Base-by-base conservation (phyloP, 1,140 invertebrate genomes). In the Gonatopus flavifemur region DNA sequence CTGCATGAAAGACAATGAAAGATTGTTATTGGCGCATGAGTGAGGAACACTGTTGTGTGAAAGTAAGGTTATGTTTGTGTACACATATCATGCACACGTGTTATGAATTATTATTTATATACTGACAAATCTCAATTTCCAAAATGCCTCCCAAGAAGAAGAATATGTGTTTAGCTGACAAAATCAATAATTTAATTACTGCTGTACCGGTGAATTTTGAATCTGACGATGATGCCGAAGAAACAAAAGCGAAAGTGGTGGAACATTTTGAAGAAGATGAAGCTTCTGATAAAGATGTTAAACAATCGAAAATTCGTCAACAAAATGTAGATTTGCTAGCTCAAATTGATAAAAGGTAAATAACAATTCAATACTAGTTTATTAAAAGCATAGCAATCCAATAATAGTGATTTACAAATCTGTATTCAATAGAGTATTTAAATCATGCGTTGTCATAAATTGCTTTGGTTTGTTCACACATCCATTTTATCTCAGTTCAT, bases 281-380 rank as follows among this genome's bases (percentile, higher is more conserved):
- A 19, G 15, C 46, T 25, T 55, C 46, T 5, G 32, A 77, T 19
- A 64, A 70, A 7, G 42, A 55, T 24, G 48, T 55, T 33, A 51
- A 52, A n/a, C 74, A 78, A 28, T 87, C 84, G 30, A 80, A 80
- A 59, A 82, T 88, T 62, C 76, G 84, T 1, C 87, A 82, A 57
- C 69, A 78, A 57, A 89, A 86, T 62, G 72, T 86, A 3, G 80
- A 84, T 65, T 71, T 86, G 37, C 63, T 91, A 13, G 84, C 83
- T 49, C 84, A 89, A 54, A 62, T 84, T 20, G 88, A 88, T 71
- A 79, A 82, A 49, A 74, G 74, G 71, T 75, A 59, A 56, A 32
- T n/a, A n/a, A n/a, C n/a, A n/a, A n/a, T n/a, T n/a, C n/a, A n/a
- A n/a, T n/a, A n/a, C n/a, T n/a, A n/a, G n/a, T n/a, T n/a, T n/a